Percentiles rank a stretch among this genome's conserved stretches.
phyloP scores from a whole-genome alignment of 2,797 vertebrate genomes.

The Champsocephalus esox region DNA sequence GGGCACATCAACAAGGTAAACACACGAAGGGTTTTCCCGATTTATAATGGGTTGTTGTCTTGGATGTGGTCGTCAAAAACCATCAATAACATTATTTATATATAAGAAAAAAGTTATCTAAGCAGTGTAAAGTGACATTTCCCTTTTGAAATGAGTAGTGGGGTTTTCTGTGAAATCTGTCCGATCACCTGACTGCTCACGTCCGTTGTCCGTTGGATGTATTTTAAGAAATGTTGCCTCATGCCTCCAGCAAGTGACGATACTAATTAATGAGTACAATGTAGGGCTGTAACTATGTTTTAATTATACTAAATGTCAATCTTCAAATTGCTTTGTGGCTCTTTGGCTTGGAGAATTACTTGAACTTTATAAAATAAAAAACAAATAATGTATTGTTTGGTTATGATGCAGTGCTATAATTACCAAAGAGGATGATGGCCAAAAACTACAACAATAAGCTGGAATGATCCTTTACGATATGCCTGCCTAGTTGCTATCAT shows the following conservation, averaged over 20 bases:
- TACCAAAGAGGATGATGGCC: not conserved
- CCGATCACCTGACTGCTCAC: not conserved
- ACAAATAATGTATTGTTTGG: too few relatives aligned
- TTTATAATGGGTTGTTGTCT: not conserved
- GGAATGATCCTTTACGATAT: not conserved
- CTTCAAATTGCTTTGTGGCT: not conserved
- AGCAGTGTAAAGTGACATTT: not conserved
- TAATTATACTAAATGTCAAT: not conserved
- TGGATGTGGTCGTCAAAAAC: not conserved
- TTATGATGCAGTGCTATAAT: not conserved
- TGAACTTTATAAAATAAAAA: not conserved
- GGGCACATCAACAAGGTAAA: not conserved
- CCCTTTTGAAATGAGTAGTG: not conserved
- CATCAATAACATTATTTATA: too few relatives aligned
- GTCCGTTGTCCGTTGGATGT: not conserved
- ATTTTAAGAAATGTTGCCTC: not conserved
- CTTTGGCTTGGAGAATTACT: not conserved
- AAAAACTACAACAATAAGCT: not conserved
- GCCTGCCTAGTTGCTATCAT: not conserved
- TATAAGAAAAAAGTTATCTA: too few relatives aligned
- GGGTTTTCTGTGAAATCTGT: not conserved
- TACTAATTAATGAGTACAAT: not conserved
- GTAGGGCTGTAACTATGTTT: too few relatives aligned
- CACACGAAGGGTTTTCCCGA: slow-evolving; percentile 2
- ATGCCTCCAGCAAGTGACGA: not conserved